Conservation (phyloP, 2,797 vertebrate genomes). For the Propithecus perrieri region DNA sequence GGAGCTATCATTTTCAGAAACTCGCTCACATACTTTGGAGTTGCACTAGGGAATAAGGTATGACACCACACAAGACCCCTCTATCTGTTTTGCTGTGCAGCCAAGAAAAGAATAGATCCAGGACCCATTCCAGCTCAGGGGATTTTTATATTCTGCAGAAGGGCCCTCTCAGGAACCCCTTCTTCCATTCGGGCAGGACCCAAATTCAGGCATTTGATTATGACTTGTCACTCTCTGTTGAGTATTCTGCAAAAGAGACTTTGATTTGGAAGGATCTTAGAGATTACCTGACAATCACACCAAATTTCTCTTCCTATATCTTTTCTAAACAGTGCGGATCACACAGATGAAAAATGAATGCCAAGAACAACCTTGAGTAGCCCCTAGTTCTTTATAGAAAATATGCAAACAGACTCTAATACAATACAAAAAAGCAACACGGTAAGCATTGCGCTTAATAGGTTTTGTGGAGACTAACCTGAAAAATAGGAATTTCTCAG, state of each 20-base stretch:
- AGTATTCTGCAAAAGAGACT: neutral
- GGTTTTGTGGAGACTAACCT: neutral
- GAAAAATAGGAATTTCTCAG: constrained; percentile 7
- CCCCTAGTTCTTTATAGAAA: neutral
- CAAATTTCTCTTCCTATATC: neutral
- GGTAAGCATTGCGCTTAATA: neutral
- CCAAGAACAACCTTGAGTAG: neutral
- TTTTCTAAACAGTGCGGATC: neutral
- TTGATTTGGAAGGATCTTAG: neutral
- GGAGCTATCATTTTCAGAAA: neutral
- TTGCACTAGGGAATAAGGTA: neutral
- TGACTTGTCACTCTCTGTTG: neutral
- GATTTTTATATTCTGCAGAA: neutral
- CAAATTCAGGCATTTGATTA: neutral
- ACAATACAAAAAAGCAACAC: neutral
- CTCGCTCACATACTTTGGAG: neutral
- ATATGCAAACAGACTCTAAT: neutral
- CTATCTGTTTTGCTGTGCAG: neutral
- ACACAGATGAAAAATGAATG: neutral
- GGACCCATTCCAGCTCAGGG: neutral
- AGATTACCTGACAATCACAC: neutral
- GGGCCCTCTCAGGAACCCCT: no score
- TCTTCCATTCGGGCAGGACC: neutral
- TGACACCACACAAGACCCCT: neutral
- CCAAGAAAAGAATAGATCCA: neutral